phyloP scores from a whole-genome alignment of 2,888 invertebrate genomes.

The Cyaniris semiargus region DNA sequence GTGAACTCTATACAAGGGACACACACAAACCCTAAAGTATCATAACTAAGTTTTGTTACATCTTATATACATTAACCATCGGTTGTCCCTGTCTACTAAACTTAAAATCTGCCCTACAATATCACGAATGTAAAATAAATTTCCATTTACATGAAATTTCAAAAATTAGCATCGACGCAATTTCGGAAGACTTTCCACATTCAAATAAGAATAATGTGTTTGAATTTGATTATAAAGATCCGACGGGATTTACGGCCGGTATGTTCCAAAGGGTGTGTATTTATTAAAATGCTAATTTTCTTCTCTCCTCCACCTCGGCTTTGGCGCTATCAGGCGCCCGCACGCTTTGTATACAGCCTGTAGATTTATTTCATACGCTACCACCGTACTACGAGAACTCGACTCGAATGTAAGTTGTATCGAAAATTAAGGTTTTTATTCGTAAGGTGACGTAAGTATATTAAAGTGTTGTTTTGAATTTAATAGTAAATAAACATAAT shows the following conservation, averaged over 20 bases:
- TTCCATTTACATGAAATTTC: conserved; percentile 1
- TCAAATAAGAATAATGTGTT: conserved; percentile 73
- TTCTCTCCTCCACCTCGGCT: conserved; percentile 62
- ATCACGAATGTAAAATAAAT: background rate
- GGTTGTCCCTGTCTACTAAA: background rate
- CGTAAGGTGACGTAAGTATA: too few relatives aligned
- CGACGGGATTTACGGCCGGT: conserved; percentile 73
- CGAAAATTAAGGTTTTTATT: too few relatives aligned
- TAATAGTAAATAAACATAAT: too few relatives aligned
- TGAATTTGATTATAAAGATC: conserved; percentile 80
- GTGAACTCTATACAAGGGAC: too few relatives aligned
- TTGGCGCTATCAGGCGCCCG: conserved; percentile 75
- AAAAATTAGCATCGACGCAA: conserved; percentile 38
- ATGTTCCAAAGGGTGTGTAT: conserved; percentile 79
- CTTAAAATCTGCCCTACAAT: background rate
- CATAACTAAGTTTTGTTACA: too few relatives aligned
- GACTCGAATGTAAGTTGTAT: conserved; percentile 48
- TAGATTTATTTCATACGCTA: conserved; percentile 76
- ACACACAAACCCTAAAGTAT: too few relatives aligned
- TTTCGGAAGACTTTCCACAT: conserved; percentile 54
- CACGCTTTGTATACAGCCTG: conserved; percentile 77
- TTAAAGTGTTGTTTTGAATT: too few relatives aligned
- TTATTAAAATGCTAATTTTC: conserved; percentile 81
- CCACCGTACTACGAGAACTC: conserved; percentile 54
- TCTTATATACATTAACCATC: too few relatives aligned